These are phyloP conservation scores for Drosophila kanekoi DNA, from an alignment of 2,888 invertebrate genomes.

Conservation along the genomic window DNA sequence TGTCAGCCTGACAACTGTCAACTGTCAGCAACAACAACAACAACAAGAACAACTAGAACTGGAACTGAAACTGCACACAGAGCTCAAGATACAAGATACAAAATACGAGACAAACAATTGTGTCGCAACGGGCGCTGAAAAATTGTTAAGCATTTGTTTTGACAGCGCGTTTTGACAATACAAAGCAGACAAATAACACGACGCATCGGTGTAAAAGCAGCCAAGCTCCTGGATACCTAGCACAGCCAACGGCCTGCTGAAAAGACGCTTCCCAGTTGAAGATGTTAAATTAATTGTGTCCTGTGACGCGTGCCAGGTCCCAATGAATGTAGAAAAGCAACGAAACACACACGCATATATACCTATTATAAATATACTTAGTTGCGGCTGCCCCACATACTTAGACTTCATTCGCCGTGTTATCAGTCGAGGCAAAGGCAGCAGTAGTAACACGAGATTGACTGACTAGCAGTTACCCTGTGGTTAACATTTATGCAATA, in stretches of 20 bases:
- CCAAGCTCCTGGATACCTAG: not conserved
- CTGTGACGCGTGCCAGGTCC: constrained; percentile 53
- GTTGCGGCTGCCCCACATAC: constrained; percentile 22
- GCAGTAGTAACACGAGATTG: not conserved
- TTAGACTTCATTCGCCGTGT: constrained; percentile 43
- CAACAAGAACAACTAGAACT: constrained; percentile 39
- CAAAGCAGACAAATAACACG: constrained; percentile 66
- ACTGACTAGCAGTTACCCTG: not conserved
- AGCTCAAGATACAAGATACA: constrained; percentile 18
- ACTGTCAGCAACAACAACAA: constrained; percentile 64
- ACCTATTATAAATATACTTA: constrained; percentile 18
- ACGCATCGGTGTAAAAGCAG: constrained; percentile 46
- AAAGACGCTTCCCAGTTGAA: not conserved
- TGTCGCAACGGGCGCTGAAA: constrained; percentile 64
- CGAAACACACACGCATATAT: not conserved
- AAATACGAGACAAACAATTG: constrained; percentile 37
- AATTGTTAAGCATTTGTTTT: constrained; percentile 77
- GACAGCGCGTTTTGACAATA: constrained; percentile 76
- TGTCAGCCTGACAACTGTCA: constrained; percentile 72
- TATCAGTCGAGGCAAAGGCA: constrained; percentile 38
- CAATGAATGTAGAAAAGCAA: constrained; percentile 5
- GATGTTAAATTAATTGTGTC: constrained; percentile 64
- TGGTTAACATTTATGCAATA: too few relatives aligned
- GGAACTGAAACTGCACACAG: constrained; percentile 7
- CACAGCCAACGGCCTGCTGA: not conserved